A percentile compares a stretch with the other conserved stretches of the same genome.
phyloP scores from a whole-genome alignment of 1,140 invertebrate genomes.

The Delia radicum region DNA sequence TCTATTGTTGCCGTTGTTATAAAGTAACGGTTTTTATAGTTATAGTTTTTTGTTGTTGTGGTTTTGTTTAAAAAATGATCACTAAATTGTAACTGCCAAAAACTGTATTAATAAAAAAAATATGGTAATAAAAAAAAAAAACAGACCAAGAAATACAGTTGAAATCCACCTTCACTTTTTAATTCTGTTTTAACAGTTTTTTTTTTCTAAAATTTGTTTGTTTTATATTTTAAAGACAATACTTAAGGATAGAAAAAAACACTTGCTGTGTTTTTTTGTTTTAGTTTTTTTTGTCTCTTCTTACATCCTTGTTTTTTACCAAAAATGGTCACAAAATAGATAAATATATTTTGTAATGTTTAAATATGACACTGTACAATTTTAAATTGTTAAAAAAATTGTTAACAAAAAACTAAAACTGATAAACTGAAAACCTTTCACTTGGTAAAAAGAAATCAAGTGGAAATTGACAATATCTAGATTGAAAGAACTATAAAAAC shows the following conservation, averaged over 20 bases:
- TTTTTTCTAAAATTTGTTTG: not conserved
- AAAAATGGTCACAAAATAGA: not conserved
- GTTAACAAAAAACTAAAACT: not conserved
- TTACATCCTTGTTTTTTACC: not conserved
- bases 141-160: too few species aligned
- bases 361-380: not conserved
- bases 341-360: not conserved
- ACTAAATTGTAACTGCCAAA: conserved; percentile 4
- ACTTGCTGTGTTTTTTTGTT: not conserved
- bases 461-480: not conserved
- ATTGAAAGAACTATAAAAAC: not conserved
- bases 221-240: not conserved
- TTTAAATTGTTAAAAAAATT: not conserved
- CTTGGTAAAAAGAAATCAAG: not conserved
- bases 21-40: not conserved
- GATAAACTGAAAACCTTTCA: not conserved
- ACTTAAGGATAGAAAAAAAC: not conserved
- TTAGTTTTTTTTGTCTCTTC: not conserved
- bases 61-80: not conserved
- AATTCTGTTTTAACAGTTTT: not conserved
- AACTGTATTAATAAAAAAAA: not conserved
- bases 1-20: too few species aligned
- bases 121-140: too few species aligned
- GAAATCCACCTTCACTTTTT: conserved; percentile 1
- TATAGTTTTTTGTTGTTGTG: not conserved